Percentiles rank a stretch among this genome's conserved stretches.
Evolutionary conservation across 2,888 invertebrate genomes (phyloP).

Genomic region (Harpalus rubripes): DNA sequence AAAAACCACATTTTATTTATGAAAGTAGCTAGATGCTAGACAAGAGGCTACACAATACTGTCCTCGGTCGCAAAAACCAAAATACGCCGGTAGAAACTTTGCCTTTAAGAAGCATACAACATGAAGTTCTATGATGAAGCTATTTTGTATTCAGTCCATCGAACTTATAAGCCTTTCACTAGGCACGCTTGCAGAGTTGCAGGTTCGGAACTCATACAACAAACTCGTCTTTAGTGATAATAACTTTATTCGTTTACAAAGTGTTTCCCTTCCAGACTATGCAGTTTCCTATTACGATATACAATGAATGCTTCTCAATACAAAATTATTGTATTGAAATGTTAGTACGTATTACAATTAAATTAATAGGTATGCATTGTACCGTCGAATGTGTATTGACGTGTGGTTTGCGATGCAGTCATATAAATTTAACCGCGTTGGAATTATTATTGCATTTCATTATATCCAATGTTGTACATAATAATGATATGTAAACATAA

Average conservation of each 20-base stretch:
- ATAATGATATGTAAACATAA: too few relatives aligned
- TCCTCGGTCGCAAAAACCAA: not conserved
- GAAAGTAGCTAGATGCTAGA: too few relatives aligned
- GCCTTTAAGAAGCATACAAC: not conserved
- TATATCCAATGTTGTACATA: too few relatives aligned
- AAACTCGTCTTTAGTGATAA: constrained; percentile 15
- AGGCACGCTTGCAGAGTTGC: not conserved
- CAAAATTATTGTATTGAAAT: not conserved
- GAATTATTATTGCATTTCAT: too few relatives aligned
- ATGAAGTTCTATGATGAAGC: constrained; percentile 16
- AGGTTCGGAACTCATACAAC: constrained; percentile 8
- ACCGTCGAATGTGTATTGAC: too few relatives aligned
- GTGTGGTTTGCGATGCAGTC: too few relatives aligned
- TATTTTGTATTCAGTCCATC: constrained; percentile 32
- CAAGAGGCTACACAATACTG: not conserved
- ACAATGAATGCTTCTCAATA: not conserved
- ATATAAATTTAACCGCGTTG: too few relatives aligned
- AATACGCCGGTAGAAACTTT: not conserved
- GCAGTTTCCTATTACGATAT: not conserved
- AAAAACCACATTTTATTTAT: too few relatives aligned
- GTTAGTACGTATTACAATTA: not conserved
- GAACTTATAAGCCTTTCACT: constrained; percentile 38
- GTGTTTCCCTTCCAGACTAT: not conserved
- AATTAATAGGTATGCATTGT: not conserved
- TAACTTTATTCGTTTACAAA: not conserved